These are phyloP conservation scores for Hipparchia sbordonii DNA, from an alignment of 2,888 invertebrate genomes.

Conservation along the genomic window DNA sequence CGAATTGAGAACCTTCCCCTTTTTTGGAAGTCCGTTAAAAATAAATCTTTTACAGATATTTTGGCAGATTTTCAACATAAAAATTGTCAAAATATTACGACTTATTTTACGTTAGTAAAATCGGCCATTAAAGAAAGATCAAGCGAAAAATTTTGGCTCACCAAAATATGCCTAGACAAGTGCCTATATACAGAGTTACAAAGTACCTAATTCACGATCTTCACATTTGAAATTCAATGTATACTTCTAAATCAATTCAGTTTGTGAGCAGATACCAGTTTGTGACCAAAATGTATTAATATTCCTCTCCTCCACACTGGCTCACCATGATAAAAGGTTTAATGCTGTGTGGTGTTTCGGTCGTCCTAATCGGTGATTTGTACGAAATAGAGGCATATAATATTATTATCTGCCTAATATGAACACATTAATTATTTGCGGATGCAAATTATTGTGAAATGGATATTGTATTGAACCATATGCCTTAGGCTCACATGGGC, in stretches of 20 bases:
- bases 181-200: no score
- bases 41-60: no score
- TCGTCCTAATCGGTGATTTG: conserved; percentile 22
- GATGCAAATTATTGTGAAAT: conserved; percentile 11
- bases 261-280: neutral
- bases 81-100: no score
- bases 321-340: conserved; percentile 20
- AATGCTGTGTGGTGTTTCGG: conserved; percentile 8
- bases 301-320: conserved; percentile 10
- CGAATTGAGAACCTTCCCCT: no score
- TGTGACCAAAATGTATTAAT: neutral
- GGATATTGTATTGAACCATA: neutral
- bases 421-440: conserved; percentile 11
- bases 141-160: no score
- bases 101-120: no score
- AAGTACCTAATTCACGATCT: no score
- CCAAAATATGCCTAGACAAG: no score
- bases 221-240: neutral
- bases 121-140: no score
- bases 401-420: conserved; percentile 9
- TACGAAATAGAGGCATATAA: conserved; percentile 11
- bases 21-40: no score
- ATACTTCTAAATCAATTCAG: neutral
- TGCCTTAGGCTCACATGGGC: conserved; percentile 6
- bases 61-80: no score